Conservation (phyloP, 2,113 vertebrate species). For the Pteropus alecto region DNA sequence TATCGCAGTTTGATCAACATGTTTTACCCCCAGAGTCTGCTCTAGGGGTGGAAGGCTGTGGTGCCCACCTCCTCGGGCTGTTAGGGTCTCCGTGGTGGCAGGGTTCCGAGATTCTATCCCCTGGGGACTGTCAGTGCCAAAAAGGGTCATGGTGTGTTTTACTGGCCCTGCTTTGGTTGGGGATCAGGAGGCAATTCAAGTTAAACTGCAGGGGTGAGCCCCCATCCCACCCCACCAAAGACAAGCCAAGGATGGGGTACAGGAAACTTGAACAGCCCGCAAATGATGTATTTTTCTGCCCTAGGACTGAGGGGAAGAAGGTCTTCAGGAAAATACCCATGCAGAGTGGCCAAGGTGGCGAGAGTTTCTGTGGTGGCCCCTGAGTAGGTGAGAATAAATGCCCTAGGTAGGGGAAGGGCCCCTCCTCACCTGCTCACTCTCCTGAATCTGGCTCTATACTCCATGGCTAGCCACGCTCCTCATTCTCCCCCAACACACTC, state of each 20-base stretch:
- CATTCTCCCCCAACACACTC: background rate
- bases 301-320: background rate
- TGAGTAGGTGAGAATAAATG: background rate
- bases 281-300: background rate
- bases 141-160: background rate
- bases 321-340: background rate
- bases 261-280: background rate
- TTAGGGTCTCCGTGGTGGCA: background rate
- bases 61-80: rapidly evolving
- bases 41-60: background rate
- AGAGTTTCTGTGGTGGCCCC: background rate
- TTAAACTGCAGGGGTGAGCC: background rate
- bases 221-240: background rate
- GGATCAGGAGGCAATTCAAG: background rate
- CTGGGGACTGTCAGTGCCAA: no score
- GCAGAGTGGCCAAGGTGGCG: background rate
- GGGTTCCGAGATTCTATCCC: background rate
- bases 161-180: background rate
- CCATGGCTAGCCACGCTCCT: background rate
- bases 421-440: background rate
- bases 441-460: background rate
- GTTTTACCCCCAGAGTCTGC: background rate
- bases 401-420: background rate
- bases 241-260: no score
- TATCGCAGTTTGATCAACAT: background rate